Conservation (phyloP, 2,888 invertebrate genomes). For the Tetrapedia diversipes region DNA sequence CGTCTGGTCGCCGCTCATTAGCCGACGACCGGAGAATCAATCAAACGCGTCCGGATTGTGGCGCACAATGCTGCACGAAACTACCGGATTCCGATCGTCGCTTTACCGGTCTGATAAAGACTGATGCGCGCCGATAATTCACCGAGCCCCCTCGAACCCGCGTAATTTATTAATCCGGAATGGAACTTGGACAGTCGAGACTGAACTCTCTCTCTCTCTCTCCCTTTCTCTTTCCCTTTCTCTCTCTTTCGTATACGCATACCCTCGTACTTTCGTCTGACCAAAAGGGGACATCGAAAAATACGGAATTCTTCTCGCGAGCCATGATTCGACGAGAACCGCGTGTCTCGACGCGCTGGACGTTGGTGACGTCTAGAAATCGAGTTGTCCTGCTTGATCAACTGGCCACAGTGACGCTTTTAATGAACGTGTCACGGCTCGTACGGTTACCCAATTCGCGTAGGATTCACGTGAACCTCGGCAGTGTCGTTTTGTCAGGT, state of each 20-base stretch:
- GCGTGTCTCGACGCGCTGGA: neutral
- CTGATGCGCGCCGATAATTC: constrained; percentile 60
- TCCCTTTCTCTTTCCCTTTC: too few relatives aligned
- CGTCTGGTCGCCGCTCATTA: constrained; percentile 51
- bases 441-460: constrained; percentile 51
- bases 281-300: constrained; percentile 25
- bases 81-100: constrained; percentile 68
- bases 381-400: constrained; percentile 31
- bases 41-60: constrained; percentile 52
- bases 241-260: too few relatives aligned
- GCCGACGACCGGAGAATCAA: constrained; percentile 53
- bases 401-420: constrained; percentile 6
- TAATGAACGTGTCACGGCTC: constrained; percentile 32
- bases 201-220: constrained; percentile 14
- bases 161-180: constrained; percentile 55
- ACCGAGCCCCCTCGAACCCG: constrained; percentile 12
- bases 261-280: too few relatives aligned
- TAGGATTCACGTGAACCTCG: neutral
- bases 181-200: constrained; percentile 36
- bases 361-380: constrained; percentile 7
- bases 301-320: constrained; percentile 21
- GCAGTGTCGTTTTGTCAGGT: constrained; percentile 36
- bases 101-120: constrained; percentile 61
- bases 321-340: constrained; percentile 6
- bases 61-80: constrained; percentile 53